Evolutionary conservation across 2,797 vertebrate genomes (phyloP), one percentile per base, ranked within the genome.

Genomic region (Pteropus rufus): DNA sequence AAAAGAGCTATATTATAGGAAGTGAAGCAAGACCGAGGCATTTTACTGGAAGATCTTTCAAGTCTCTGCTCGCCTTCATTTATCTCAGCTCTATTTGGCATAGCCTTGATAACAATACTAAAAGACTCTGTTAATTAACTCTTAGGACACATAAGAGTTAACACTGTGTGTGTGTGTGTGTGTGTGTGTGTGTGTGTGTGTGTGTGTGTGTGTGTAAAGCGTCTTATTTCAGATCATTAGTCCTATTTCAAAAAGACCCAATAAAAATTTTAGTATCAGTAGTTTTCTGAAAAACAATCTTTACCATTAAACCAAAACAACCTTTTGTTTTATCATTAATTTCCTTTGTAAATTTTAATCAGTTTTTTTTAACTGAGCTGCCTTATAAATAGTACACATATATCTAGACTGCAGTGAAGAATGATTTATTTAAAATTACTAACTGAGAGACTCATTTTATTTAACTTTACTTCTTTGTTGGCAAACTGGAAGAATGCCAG

Each of bases 401-500:
- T 54, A 85, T 58, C 24, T 86, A 54, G 58, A 41, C 46, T n/a
- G 10, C 23, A 87, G 15, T 62, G 15, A 91, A 14, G 10, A 83
- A 29, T 80, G 89, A 89, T 89, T 95, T 89, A 89, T 85, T 93
- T 77, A 86, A 82, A 90, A 94, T 91, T 83, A 34, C 39, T 73
- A 82, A 79, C 75, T 7, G 19, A 75, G 73, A 84, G 54, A 87
- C 70, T 96, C 15, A 67, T 88, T 90, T 86, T 76, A 54, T 89
- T 92, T 94, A 89, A 80, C 54, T 94, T 96, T 76, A 81, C 54
- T n/a, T 44, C 56, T 93, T 88, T 76, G 44, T 73, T 86, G 56
- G 26, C 54, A 95, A 95, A 84, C n/a, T 95, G 94, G 88, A 96
- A 91, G 46, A 9, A 87, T 93, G 88, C 73, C 91, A 96, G 77